Percentiles rank a stretch among this genome's conserved stretches.
Evolutionary conservation across 2,797 vertebrate species (phyloP).

Genomic region (Cuculus canorus): DNA sequence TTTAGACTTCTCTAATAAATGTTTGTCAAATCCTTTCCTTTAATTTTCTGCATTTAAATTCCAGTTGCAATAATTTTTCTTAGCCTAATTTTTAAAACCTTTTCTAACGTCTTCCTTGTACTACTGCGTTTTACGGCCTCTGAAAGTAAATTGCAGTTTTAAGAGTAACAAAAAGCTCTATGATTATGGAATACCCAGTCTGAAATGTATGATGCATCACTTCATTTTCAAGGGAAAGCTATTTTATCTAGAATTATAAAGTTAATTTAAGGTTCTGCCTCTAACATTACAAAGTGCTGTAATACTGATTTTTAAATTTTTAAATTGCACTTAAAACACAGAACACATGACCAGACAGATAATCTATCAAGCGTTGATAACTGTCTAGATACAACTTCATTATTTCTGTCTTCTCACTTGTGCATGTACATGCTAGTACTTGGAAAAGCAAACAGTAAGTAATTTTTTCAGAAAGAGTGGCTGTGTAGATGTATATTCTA

Average conservation of each 20-base stretch:
- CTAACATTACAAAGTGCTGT: constrained; percentile 52
- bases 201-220: constrained; percentile 34
- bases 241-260: constrained; percentile 33
- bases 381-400: not conserved
- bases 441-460: not conserved
- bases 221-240: constrained; percentile 44
- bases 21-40: not conserved
- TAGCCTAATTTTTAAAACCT: constrained; percentile 1
- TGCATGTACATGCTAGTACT: not conserved
- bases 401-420: not conserved
- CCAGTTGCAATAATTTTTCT: constrained; percentile 40
- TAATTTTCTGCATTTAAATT: not conserved
- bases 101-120: constrained; percentile 3
- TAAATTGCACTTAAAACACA: constrained; percentile 48
- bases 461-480: not conserved
- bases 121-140: not conserved
- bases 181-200: not conserved
- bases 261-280: constrained; percentile 52
- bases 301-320: constrained; percentile 65
- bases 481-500: not conserved
- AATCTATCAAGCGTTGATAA: constrained; percentile 31
- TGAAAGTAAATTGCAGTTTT: constrained; percentile 32
- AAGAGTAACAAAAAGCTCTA: constrained; percentile 37
- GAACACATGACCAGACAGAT: not conserved
- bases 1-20: not conserved